Evolutionary conservation across 2,888 invertebrate species (phyloP).

Genomic region (Caradrina clavipalpis): DNA sequence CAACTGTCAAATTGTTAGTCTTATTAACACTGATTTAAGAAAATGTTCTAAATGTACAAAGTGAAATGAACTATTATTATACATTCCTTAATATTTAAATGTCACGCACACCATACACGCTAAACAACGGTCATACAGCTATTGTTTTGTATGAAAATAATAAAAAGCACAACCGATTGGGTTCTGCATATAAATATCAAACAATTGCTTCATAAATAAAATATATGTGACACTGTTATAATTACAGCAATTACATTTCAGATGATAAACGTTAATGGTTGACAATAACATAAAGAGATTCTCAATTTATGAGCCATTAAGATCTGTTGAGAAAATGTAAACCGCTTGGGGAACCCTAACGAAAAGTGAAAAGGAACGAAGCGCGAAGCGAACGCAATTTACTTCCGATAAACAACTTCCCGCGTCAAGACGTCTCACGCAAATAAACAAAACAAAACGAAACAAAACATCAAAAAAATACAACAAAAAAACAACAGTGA

Average conservation of each 20-base stretch:
- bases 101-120: slow-evolving; percentile 65
- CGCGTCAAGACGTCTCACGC: slow-evolving; percentile 79
- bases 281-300: slow-evolving; percentile 11
- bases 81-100: slow-evolving; percentile 56
- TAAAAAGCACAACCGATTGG: slow-evolving; percentile 15
- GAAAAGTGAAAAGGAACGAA: slow-evolving; percentile 86
- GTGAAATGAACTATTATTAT: slow-evolving; percentile 48
- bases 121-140: slow-evolving; percentile 35
- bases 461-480: slow-evolving; percentile 39
- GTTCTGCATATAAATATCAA: slow-evolving; percentile 35
- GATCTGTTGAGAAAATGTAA: slow-evolving; percentile 65
- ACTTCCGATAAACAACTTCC: slow-evolving; percentile 84
- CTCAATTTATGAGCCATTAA: slow-evolving; percentile 21
- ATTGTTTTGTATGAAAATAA: slow-evolving; percentile 33
- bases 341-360: slow-evolving; percentile 61
- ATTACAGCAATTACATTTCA: slow-evolving; percentile 49
- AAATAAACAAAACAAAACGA: slow-evolving; percentile 60
- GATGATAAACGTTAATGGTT: slow-evolving; percentile 28
- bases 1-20: slow-evolving; percentile 26
- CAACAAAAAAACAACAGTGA: slow-evolving; percentile 53
- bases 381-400: slow-evolving; percentile 70
- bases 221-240: not conserved
- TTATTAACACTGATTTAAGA: slow-evolving; percentile 24
- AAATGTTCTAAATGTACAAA: slow-evolving; percentile 24
- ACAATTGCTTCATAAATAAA: not conserved